phyloP scores from a whole-genome alignment of 2,888 invertebrate genomes.

The Agrochola litura region DNA sequence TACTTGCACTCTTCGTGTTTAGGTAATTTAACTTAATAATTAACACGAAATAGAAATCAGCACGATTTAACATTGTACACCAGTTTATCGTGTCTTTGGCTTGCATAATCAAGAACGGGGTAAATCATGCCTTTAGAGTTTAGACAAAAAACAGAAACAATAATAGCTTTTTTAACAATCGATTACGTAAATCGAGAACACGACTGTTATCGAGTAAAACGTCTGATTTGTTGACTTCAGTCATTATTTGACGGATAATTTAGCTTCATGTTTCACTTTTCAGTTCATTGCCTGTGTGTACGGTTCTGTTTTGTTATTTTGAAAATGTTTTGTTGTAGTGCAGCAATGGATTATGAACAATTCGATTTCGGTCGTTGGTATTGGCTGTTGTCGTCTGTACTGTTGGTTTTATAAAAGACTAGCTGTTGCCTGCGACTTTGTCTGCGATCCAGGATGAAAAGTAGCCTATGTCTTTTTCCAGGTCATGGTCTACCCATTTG shows the following conservation, averaged over 20 bases:
- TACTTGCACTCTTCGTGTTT: constrained; percentile 20
- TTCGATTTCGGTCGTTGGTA: background rate
- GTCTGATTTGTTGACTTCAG: constrained; percentile 64
- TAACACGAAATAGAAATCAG: constrained; percentile 62
- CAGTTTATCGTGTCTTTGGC: constrained; percentile 59
- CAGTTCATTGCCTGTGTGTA: constrained; percentile 4
- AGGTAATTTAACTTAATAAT: constrained; percentile 52
- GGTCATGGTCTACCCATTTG: too few species aligned
- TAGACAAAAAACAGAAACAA: constrained; percentile 74
- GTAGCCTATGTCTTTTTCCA: too few species aligned
- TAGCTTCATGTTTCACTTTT: background rate
- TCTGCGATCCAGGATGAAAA: too few species aligned
- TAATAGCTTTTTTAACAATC: constrained; percentile 70
- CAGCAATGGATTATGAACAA: constrained; percentile 4
- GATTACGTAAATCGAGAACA: constrained; percentile 80
- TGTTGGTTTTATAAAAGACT: background rate
- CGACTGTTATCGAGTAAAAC: constrained; percentile 69
- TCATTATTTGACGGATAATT: constrained; percentile 18
- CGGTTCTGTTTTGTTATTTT: background rate
- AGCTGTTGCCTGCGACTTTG: too few species aligned
- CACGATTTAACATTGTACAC: constrained; percentile 60
- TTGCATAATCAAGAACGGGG: constrained; percentile 72
- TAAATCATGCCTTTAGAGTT: constrained; percentile 71
- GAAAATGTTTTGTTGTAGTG: background rate
- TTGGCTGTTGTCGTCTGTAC: background rate